Evolutionary conservation across 1,140 invertebrate genomes (phyloP), one percentile per base, ranked within the genome.

Genomic region (Theocolax elegans): DNA sequence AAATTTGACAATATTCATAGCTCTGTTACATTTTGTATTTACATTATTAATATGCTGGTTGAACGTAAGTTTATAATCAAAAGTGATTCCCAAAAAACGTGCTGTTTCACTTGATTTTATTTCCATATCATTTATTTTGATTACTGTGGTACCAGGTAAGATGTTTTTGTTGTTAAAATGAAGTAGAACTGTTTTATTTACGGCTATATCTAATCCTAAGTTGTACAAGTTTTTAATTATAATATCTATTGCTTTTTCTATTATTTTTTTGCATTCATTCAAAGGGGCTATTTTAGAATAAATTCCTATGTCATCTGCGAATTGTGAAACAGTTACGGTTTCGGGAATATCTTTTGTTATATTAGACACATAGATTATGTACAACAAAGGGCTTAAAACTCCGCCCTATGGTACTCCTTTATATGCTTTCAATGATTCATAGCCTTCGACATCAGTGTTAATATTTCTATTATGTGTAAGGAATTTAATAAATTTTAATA

Each of bases 131-230:
- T 63, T 29, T 9, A 63, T 8, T 12, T 3, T 1, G 23, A 63
- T 48, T 48, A 25, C 23, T n/a, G 17, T n/a, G 9, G 15, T 23
- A 10, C 44, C 44, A 0, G 44, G 60, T 9, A 1, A 7, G 1
- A 63, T 29, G 15, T 49, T 63, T 48, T 49, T 48, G 2, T 63
- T 63, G 31, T 63, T 63, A 8, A 63, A 48, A 63, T 63, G 21
- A 29, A 48, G n/a, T 23, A 51, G 13, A 7, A 15, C n/a, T 7
- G 48, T 51, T 51, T 51, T 51, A 8, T 6, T 4, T 9, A 23
- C 17, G 8, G 58, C 17, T 10, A 62, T 19, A 44, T 62, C 21
- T 17, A 62, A 40, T 1, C 40, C 58, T 2, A 62, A 6, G 13
- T 23, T 2, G 10, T 15, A 31, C 0, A 46, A 4, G 17, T 62